Conservation (phyloP, 2,888 invertebrate genomes). For the Theretra japonica region DNA sequence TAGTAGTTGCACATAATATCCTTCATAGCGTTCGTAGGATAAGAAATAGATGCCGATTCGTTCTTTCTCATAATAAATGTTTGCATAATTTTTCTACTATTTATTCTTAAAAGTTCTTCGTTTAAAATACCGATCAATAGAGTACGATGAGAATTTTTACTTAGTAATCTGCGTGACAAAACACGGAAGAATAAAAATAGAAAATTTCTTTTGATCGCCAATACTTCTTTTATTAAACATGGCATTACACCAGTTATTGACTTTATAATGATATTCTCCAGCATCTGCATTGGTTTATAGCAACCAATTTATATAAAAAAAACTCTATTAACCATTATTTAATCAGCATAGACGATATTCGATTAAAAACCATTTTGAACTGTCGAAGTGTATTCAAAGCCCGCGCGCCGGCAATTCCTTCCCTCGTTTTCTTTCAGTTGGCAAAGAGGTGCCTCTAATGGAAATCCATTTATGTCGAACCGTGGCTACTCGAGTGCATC, state of each 20-base stretch:
- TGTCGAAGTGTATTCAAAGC: slow-evolving; percentile 49
- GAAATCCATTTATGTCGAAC: slow-evolving; percentile 66
- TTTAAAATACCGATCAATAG: too few species aligned
- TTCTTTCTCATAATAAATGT: too few species aligned
- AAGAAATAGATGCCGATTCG: too few species aligned
- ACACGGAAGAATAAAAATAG: too few species aligned
- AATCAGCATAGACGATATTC: slow-evolving; percentile 36
- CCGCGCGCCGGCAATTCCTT: slow-evolving; percentile 37
- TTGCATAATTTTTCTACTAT: too few species aligned
- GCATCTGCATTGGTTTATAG: not conserved
- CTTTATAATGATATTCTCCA: not conserved
- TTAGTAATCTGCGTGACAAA: too few species aligned
- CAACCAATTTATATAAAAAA: not conserved
- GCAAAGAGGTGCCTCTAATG: slow-evolving; percentile 57
- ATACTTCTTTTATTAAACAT: not conserved
- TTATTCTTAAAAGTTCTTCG: too few species aligned
- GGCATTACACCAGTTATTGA: not conserved
- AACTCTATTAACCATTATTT: slow-evolving; percentile 36
- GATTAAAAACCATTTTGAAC: slow-evolving; percentile 36
- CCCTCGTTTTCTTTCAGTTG: slow-evolving; percentile 49
- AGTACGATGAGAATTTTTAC: too few species aligned
- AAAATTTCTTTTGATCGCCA: too few species aligned
- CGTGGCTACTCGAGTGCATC: slow-evolving; percentile 48
- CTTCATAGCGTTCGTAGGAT: too few species aligned
- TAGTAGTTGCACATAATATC: too few species aligned